Conservation (phyloP, 2,797 vertebrate species). For the Amniataba percoides region DNA sequence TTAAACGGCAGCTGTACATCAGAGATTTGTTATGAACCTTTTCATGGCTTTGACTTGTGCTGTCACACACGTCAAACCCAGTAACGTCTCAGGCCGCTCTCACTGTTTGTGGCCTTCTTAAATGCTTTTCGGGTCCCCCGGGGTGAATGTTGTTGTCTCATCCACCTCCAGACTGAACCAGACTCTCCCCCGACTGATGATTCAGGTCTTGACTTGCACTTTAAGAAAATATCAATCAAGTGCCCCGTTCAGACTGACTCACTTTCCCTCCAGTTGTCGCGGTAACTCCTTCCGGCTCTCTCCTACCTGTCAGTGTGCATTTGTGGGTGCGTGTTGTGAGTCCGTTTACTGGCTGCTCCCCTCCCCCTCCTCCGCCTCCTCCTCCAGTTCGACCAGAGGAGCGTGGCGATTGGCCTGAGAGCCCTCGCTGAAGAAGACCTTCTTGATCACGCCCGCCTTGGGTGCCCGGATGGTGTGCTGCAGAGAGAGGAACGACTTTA, state of each 20-base stretch:
- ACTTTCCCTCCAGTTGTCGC: neutral
- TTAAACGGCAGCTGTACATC: constrained; percentile 26
- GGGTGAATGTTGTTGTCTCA: neutral
- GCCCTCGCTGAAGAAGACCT: constrained; percentile 92
- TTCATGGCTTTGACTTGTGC: neutral
- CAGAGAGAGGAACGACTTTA: neutral
- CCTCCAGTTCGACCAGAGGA: constrained; percentile 89
- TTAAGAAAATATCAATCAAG: neutral
- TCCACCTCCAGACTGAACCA: constrained; percentile 25
- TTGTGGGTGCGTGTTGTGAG: neutral
- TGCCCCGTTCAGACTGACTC: neutral
- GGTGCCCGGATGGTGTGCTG: constrained; percentile 95
- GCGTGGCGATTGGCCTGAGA: constrained; percentile 92
- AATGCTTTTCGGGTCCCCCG: neutral
- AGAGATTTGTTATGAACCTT: neutral
- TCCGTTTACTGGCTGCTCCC: constrained; percentile 51
- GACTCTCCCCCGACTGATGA: neutral
- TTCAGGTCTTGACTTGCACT: constrained; percentile 1
- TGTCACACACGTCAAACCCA: neutral
- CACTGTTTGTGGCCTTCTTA: neutral
- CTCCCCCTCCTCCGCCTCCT: constrained; percentile 77
- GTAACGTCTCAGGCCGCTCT: neutral
- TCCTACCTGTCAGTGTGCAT: constrained; percentile 6
- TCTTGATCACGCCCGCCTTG: constrained; percentile 91
- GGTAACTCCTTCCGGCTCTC: constrained; percentile 6